Percentiles rank a stretch among this genome's conserved stretches.
phyloP scores from a whole-genome alignment of 1,140 invertebrate genomes.

The Aphaenogaster floridana region DNA sequence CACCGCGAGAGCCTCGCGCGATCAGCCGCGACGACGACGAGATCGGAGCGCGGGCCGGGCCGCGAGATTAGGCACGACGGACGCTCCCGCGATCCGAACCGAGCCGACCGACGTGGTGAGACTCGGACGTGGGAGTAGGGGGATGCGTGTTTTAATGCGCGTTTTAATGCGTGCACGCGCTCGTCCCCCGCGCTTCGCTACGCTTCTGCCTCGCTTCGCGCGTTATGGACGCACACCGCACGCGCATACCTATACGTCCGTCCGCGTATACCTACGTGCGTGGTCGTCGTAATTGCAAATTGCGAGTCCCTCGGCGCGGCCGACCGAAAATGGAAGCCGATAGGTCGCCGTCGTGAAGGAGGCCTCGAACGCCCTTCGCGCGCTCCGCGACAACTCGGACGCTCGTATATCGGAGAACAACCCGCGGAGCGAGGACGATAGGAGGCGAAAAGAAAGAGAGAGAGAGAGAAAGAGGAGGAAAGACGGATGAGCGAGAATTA shows the following conservation, averaged over 20 bases:
- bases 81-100: background rate
- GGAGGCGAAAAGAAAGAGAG: background rate
- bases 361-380: background rate
- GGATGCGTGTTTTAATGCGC: constrained; percentile 17
- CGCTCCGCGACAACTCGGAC: background rate
- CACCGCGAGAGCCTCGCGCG: background rate
- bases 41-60: no score
- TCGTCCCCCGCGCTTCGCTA: background rate
- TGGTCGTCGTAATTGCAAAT: constrained; percentile 57
- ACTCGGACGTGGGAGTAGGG: background rate
- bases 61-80: background rate
- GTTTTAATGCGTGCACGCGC: constrained; percentile 44
- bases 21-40: background rate
- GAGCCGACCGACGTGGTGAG: background rate
- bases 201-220: background rate
- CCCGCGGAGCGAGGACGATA: background rate
- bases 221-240: constrained; percentile 4
- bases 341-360: background rate
- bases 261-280: background rate
- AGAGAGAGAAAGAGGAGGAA: background rate
- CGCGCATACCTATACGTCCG: background rate
- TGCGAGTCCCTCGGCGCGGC: constrained; percentile 22
- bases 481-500: no score
- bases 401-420: background rate
- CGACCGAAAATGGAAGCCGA: constrained; percentile 57